Evolutionary conservation across 1,140 invertebrate species (phyloP).

Genomic region (Cataglyphis hispanica): DNA sequence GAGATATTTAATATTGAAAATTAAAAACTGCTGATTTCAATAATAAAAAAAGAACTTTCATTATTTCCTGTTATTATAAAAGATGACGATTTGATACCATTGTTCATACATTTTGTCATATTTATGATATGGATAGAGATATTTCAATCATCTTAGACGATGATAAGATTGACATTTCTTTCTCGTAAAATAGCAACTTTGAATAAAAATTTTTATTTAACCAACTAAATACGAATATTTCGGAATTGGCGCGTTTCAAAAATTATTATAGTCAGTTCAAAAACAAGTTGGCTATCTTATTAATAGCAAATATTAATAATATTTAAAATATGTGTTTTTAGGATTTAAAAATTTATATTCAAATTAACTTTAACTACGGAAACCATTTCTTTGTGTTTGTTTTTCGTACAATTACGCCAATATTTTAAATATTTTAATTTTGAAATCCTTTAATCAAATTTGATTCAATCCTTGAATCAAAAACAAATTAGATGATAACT

Average conservation of each 20-base stretch:
- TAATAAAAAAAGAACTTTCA: not conserved
- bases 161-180: not conserved
- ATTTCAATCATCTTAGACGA: not conserved
- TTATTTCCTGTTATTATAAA: not conserved
- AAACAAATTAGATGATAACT: constrained; percentile 19
- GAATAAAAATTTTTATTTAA: constrained; percentile 27
- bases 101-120: not conserved
- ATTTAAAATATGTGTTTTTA: not conserved
- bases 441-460: not conserved
- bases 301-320: not conserved
- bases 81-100: not conserved
- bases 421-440: not conserved
- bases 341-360: not conserved
- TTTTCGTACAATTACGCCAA: not conserved
- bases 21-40: not conserved
- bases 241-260: not conserved
- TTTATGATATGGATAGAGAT: not conserved
- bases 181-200: constrained; percentile 4
- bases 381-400: not conserved
- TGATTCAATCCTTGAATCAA: no score
- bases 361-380: not conserved
- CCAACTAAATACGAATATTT: not conserved
- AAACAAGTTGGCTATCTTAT: constrained; percentile 21
- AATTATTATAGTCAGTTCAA: not conserved
- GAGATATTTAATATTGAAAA: not conserved